A percentile compares a stretch with the other conserved stretches of the same genome.
phyloP scores from a whole-genome alignment of 1,140 invertebrate species.

The Vanessa tameamea region DNA sequence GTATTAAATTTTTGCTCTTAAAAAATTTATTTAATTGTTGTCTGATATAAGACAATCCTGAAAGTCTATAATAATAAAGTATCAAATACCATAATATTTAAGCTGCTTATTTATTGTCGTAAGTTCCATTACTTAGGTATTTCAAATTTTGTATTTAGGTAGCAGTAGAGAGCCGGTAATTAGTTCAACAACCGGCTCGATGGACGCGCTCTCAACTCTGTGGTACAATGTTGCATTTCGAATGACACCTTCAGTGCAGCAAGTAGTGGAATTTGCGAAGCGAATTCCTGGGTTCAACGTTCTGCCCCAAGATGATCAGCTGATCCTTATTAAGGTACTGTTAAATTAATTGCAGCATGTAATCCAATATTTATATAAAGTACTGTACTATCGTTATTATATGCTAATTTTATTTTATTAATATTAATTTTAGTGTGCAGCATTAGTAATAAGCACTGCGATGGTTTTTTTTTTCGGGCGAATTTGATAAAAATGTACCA shows the following conservation, averaged over 20 bases:
- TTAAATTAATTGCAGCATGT: background rate
- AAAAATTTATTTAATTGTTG: too few species aligned
- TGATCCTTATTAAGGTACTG: constrained; percentile 94
- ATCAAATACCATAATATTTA: too few species aligned
- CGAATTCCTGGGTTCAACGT: constrained; percentile 93
- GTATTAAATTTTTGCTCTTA: too few species aligned
- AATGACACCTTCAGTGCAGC: constrained; percentile 92
- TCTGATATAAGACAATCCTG: too few species aligned
- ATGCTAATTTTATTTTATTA: background rate
- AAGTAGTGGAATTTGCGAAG: constrained; percentile 97
- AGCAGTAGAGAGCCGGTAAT: background rate
- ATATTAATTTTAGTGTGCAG: too few species aligned
- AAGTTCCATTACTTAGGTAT: too few species aligned
- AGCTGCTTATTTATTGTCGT: too few species aligned
- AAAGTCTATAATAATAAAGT: too few species aligned
- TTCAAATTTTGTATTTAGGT: too few species aligned
- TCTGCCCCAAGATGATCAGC: constrained; percentile 94
- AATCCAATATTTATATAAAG: too few species aligned
- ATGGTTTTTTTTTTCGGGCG: background rate
- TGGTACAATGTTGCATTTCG: constrained; percentile 90
- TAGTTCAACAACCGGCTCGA: constrained; percentile 37
- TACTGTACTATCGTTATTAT: background rate
- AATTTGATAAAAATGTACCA: background rate
- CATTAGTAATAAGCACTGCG: background rate
- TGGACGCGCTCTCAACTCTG: constrained; percentile 82